Evolutionary conservation across 2,888 invertebrate species (phyloP), one percentile per base, ranked within the genome.

Genomic region (Eupithecia centaureata): DNA sequence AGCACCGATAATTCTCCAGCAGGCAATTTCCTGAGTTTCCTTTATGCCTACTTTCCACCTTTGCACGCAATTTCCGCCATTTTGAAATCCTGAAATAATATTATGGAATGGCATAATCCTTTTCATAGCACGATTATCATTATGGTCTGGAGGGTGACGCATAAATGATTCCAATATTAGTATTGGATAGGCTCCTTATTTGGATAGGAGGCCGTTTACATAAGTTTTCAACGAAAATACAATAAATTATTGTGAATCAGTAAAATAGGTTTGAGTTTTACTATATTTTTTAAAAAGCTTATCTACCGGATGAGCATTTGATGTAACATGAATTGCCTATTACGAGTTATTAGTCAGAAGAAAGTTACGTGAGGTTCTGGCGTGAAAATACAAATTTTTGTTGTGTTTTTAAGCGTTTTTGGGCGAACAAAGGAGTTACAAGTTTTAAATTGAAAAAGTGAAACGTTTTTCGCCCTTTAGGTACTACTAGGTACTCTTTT

Each of bases 21-120:
- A 66, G 33, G 74, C 73, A 80, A 81, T 81, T 77, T 79, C 77
- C 75, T 77, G 74, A 66, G 73, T 70, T 66, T 67, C 66, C 70
- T 72, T 78, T 73, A 74, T 71, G 75, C 67, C 67, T 62, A 67
- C 61, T 65, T 64, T 71, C 65, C 68, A 79, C 73, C 73, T 77
- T 70, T 64, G 73, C 72, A 71, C 57, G 69, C 66, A 77, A 79
- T 80, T 77, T 78, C 78, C 75, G 76, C 59, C 73, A 61, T 66
- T 68, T 63, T 61, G 66, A 63, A 63, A 71, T 68, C 65, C 67
- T 62, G 54, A 63, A 71, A 71, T 70, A 71, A 66, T 54, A 60
- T 67, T 64, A 60, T 65, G 59, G 66, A 67, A 68, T 69, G 61
- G 60, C 64, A 68, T 66, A 59, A 67, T 66, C 63, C 56, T 63